phyloP scores from a whole-genome alignment of 2,888 invertebrate species.

The Drosophila birchii region DNA sequence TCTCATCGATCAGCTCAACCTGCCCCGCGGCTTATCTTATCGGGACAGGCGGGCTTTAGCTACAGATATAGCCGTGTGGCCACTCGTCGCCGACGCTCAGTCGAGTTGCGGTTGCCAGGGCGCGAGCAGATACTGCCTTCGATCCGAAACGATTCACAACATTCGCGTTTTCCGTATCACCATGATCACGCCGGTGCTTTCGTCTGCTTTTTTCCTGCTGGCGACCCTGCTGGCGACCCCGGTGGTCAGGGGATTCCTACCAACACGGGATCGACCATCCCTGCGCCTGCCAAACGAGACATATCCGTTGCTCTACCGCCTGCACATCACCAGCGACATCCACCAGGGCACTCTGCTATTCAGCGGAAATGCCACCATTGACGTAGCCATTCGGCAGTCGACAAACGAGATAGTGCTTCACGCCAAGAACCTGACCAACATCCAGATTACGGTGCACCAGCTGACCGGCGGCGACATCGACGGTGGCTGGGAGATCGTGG shows the following conservation, averaged over 20 bases:
- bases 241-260: slow-evolving; percentile 2
- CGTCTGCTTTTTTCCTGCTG: slow-evolving; percentile 27
- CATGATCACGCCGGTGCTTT: slow-evolving; percentile 49
- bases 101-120: slow-evolving; percentile 63
- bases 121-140: slow-evolving; percentile 30
- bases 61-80: slow-evolving; percentile 40
- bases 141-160: slow-evolving; percentile 7
- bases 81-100: slow-evolving; percentile 53
- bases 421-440: slow-evolving; percentile 74
- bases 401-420: slow-evolving; percentile 83
- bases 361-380: slow-evolving; percentile 81
- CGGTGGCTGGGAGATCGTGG: slow-evolving; percentile 44
- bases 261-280: slow-evolving; percentile 36
- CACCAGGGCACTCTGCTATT: slow-evolving; percentile 73
- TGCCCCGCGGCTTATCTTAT: slow-evolving; percentile 64
- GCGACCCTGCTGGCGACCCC: slow-evolving; percentile 30
- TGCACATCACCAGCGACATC: slow-evolving; percentile 77
- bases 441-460: slow-evolving; percentile 69
- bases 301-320: slow-evolving; percentile 86
- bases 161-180: slow-evolving; percentile 24
- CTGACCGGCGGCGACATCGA: slow-evolving; percentile 43
- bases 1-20: slow-evolving; percentile 40
- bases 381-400: slow-evolving; percentile 69
- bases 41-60: slow-evolving; percentile 49
- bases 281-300: slow-evolving; percentile 86